These are phyloP conservation scores for Anticlea derivata DNA, from an alignment of 2,888 invertebrate genomes.

Conservation along the genomic window DNA sequence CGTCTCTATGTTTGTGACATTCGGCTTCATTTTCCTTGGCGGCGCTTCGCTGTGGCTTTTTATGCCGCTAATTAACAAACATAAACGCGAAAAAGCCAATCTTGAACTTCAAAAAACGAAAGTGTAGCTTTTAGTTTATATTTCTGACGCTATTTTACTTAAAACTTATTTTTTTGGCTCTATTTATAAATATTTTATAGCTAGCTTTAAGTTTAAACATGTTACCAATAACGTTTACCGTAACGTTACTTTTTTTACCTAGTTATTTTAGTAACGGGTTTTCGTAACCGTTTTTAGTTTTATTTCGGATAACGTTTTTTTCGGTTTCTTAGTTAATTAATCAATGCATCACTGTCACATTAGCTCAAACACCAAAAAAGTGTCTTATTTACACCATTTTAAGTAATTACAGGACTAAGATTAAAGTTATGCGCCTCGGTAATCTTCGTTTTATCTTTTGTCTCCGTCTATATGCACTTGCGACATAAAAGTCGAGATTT, in stretches of 20 bases:
- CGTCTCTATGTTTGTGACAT: constrained; percentile 88
- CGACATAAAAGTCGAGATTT: too few species aligned
- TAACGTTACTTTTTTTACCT: constrained; percentile 4
- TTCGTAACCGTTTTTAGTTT: constrained; percentile 3
- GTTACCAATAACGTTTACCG: constrained; percentile 17
- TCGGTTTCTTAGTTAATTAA: neutral
- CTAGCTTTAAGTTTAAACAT: constrained; percentile 15
- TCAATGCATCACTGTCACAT: constrained; percentile 10
- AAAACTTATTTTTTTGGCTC: constrained; percentile 8
- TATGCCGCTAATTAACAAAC: constrained; percentile 87
- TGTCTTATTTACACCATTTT: neutral
- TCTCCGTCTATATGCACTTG: too few species aligned
- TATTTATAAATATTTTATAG: neutral
- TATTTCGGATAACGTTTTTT: constrained; percentile 19
- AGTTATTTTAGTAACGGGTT: constrained; percentile 18
- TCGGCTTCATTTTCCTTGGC: constrained; percentile 88
- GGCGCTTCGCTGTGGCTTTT: constrained; percentile 91
- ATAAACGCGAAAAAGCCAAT: constrained; percentile 50
- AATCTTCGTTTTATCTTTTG: too few species aligned
- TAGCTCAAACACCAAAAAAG: constrained; percentile 10
- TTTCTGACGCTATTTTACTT: constrained; percentile 14
- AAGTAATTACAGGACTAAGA: too few species aligned
- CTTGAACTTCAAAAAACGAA: constrained; percentile 41
- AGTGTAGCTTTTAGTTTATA: constrained; percentile 32
- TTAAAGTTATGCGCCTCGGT: too few species aligned